A percentile compares a stretch with the other conserved stretches of the same genome.
Evolutionary conservation across 2,888 invertebrate species (phyloP).

Genomic region (Ophion slaviceki): DNA sequence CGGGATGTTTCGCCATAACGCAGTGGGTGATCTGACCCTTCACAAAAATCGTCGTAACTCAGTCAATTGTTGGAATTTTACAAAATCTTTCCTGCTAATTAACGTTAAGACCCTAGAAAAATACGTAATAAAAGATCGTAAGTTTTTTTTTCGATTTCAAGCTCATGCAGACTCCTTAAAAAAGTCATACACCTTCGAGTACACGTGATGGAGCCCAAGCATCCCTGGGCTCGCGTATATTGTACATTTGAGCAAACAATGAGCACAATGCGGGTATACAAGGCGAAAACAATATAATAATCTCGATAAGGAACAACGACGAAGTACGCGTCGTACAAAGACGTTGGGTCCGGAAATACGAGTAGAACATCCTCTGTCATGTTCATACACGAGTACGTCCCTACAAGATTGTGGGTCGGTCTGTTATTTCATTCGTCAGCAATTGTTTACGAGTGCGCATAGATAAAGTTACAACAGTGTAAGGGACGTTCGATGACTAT

Average conservation of each 20-base stretch:
- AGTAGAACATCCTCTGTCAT: neutral
- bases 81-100: no score
- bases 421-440: no score
- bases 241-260: slow-evolving; percentile 58
- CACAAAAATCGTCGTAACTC: no score
- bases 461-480: no score
- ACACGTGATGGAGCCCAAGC: slow-evolving; percentile 37
- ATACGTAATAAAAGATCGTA: no score
- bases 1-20: no score
- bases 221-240: slow-evolving; percentile 55
- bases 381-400: neutral
- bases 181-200: slow-evolving; percentile 65
- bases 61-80: no score
- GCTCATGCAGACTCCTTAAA: slow-evolving; percentile 48
- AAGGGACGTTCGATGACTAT: no score
- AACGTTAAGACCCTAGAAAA: no score
- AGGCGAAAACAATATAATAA: slow-evolving; percentile 66
- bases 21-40: no score
- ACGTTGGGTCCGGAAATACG: slow-evolving; percentile 31
- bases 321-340: slow-evolving; percentile 54
- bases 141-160: no score
- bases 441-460: no score
- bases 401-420: neutral
- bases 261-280: slow-evolving; percentile 69
- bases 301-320: slow-evolving; percentile 39